Evolutionary conservation across 2,888 invertebrate species (phyloP), one percentile per base, ranked within the genome.

Genomic region (Neoascia interrupta): DNA sequence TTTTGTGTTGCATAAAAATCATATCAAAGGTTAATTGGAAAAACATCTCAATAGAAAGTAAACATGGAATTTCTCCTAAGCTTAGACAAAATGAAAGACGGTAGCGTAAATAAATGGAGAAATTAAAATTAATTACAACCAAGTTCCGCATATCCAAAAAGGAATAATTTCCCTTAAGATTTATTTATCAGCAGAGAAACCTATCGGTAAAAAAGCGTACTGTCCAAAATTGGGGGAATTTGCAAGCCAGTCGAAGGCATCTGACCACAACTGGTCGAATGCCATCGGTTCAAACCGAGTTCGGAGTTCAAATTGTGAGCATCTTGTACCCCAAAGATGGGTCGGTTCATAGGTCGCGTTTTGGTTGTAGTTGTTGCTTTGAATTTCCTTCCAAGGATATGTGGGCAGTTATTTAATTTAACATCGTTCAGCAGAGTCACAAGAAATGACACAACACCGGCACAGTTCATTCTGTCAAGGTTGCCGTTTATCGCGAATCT

Each of bases 301-400:
- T 51, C 69, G 34, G 34, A 58, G 58, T 41, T 69, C 58, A 69
- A 69, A 69, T 69, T 69, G 58, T 34, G 3, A 49, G 49, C 58
- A 60, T 51, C 69, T 49, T 13, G 15, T 45, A 26, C 11, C 37
- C 39, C 13, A 26, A 49, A 28, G 5, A 60, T 51, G 39, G 36
- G 16, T 34, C 69, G 19, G 34, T 36, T 37, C 36, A n/a, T 58
- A 69, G 36, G 49, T 51, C 47, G 54, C 1, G 28, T 43, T 2
- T 36, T 66, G 5, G 3, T 47, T 19, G 36, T 19, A 15, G 34
- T 36, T 13, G 16, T 49, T 4, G 34, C 36, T 6, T 21, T 58
- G 5, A 51, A 18, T 41, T 36, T 51, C 6, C 43, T 58, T 36
- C 15, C 23, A 5, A 21, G 5, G 41, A 41, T 15, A 6, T 13